Conservation (phyloP, 2,888 invertebrate genomes). For the Ramazzottius varieornatus region DNA sequence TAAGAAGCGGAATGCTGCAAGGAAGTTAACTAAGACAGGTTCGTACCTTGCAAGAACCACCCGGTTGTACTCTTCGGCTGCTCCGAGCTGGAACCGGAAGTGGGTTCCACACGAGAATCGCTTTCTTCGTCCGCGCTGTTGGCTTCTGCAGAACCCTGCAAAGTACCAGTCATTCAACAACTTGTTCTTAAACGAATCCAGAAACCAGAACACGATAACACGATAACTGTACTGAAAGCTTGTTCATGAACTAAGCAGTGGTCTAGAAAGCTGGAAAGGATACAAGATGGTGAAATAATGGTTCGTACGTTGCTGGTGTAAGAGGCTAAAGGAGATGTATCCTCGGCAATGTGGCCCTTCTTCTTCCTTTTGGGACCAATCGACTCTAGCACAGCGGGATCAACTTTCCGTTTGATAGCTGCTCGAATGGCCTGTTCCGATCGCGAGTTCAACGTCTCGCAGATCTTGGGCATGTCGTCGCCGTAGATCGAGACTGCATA, state of each 20-base stretch:
- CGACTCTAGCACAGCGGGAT: not conserved
- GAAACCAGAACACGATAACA: no score
- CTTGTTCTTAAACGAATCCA: no score
- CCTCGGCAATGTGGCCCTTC: not conserved
- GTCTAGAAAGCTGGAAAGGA: no score
- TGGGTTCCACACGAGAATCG: no score
- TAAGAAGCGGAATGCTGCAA: not conserved
- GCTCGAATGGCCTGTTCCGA: constrained; percentile 3
- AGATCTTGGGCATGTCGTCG: not conserved
- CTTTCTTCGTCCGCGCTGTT: not conserved
- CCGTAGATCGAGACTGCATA: not conserved
- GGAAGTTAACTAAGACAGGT: not conserved
- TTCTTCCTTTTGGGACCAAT: not conserved
- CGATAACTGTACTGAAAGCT: no score
- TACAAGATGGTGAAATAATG: no score
- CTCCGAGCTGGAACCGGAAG: no score
- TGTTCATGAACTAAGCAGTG: no score
- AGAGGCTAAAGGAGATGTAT: not conserved
- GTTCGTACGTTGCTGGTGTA: no score
- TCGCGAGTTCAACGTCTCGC: not conserved
- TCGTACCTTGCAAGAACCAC: not conserved
- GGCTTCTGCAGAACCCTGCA: not conserved
- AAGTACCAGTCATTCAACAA: no score
- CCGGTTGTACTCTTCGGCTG: no score
- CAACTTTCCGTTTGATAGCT: not conserved